Conservation (phyloP, 2,113 vertebrate species). For the Gambusia holbrooki region DNA sequence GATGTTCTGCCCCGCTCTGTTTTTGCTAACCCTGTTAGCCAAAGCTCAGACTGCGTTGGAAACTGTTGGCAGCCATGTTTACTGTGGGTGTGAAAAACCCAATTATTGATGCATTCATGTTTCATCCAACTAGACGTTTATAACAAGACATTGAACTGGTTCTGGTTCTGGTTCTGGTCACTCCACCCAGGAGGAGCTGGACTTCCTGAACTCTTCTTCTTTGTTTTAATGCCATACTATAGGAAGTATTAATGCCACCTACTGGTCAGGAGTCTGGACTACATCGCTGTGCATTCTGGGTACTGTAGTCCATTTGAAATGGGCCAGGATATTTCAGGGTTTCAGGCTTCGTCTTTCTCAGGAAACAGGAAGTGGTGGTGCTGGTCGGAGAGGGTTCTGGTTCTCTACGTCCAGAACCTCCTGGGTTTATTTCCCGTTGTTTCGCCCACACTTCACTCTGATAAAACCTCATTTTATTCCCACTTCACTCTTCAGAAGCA, state of each 20-base stretch:
- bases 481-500: neutral
- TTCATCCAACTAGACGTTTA: neutral
- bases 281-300: neutral
- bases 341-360: constrained; percentile 14
- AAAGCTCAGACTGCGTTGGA: neutral
- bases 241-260: too few species aligned
- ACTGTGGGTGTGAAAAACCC: neutral
- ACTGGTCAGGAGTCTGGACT: too few species aligned
- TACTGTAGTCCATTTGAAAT: neutral
- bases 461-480: neutral
- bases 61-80: neutral
- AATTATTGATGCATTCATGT: too few species aligned
- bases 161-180: neutral
- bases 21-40: neutral
- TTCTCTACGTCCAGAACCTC: neutral
- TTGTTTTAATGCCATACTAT: too few species aligned
- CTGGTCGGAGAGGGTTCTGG: neutral
- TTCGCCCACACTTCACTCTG: neutral
- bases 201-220: neutral
- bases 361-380: constrained; percentile 22
- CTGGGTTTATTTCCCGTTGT: neutral
- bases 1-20: neutral
- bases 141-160: neutral
- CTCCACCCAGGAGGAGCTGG: neutral
- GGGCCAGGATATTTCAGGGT: constrained; percentile 8